These are phyloP conservation scores for Hirtodrosophila duncani DNA, from an alignment of 2,888 invertebrate species.

Conservation along the genomic window DNA sequence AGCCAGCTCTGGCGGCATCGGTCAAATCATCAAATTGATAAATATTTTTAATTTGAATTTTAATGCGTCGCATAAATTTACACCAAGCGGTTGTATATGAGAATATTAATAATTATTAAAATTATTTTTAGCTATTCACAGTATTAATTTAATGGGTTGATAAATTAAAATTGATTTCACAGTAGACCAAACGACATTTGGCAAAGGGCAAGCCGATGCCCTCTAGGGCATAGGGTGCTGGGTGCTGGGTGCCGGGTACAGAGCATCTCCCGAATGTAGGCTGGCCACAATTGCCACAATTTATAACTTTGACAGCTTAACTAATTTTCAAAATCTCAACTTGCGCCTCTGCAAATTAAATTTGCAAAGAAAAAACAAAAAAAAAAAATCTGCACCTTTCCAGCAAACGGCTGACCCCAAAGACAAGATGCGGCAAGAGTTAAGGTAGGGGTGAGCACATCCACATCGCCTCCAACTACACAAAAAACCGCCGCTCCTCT, in stretches of 20 bases:
- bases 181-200: conserved; percentile 11
- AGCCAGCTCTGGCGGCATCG: neutral
- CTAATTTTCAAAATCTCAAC: conserved; percentile 40
- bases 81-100: conserved; percentile 10
- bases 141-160: conserved; percentile 22
- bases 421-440: no score
- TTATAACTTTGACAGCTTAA: conserved; percentile 65
- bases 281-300: conserved; percentile 61
- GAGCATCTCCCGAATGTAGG: conserved; percentile 25
- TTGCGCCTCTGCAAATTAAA: conserved; percentile 21
- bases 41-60: conserved; percentile 48
- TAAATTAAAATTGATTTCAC: conserved; percentile 26
- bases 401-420: neutral
- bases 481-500: conserved; percentile 55
- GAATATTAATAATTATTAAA: conserved; percentile 1
- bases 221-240: conserved; percentile 21
- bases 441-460: no score
- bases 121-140: conserved; percentile 2
- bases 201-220: neutral
- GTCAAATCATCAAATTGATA: conserved; percentile 36
- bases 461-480: no score
- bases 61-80: conserved; percentile 35
- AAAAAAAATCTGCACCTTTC: conserved; percentile 22
- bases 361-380: conserved; percentile 4
- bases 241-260: neutral